Evolutionary conservation across 1,140 invertebrate genomes (phyloP), one percentile per base, ranked within the genome.

Genomic region (Ostrea denselamellosa): DNA sequence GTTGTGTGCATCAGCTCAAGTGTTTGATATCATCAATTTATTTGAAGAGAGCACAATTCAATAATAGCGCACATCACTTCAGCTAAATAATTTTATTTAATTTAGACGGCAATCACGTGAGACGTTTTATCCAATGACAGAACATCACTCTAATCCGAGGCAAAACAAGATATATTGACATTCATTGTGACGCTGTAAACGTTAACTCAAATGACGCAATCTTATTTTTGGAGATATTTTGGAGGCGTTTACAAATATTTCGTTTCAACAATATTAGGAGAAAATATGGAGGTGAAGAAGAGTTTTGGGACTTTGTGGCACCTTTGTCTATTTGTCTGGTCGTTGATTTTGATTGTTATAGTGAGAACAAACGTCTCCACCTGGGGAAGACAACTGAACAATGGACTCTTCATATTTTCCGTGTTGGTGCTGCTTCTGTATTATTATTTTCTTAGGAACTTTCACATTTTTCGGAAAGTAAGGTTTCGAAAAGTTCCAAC

Each of bases 251-350:
- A 17, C 25, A 34, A 25, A 34, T 9, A 25, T 28, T 77, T 77
- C 12, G 68, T 77, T 71, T 77, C 83, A 22, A 54, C 52, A 4
- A 85, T 88, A 53, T 28, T 28, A 10, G 19, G 12, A 56, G 87
- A 88, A 51, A 51, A n/a, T 10, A 83, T 25, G 52, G 87, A 88
- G 22, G 87, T 65, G 10, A 54, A 85, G 2, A 56, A 81, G n/a
- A 54, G 83, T 25, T 56, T 88, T 53, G 87, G 87, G 77, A 88
- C 83, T 77, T 9, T 88, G 12, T 88, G 87, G 87, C 87, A 88
- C 51, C 28, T 88, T 44, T 56, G 83, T 53, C n/a, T 88, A 8
- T 88, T 88, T 85, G 28, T 88, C 28, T 88, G 87, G 87, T 85
- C 83, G 9, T 88, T 44, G 34, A 56, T 88, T 56, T 58, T 85